A percentile compares a stretch with the other conserved stretches of the same genome.
Conservation (phyloP, 1,140 invertebrate species). For the Drosophila pruinosa region DNA sequence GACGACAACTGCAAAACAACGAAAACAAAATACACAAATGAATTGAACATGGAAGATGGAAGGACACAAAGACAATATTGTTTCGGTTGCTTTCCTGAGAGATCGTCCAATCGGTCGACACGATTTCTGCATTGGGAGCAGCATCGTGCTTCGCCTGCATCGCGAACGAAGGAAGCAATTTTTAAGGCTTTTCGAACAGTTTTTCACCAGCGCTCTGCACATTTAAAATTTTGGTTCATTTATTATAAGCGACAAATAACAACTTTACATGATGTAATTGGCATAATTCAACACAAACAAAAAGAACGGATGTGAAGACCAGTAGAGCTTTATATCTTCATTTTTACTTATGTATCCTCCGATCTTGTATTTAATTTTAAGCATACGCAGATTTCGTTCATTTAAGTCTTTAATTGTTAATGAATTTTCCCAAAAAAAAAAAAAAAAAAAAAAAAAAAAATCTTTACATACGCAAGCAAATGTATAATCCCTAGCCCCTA, state of each 20-base stretch:
- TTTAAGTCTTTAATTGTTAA: not conserved
- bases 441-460: not conserved
- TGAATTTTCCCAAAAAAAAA: not conserved
- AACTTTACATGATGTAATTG: constrained; percentile 5
- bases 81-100: constrained; percentile 25
- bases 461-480: not conserved
- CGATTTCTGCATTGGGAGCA: no score
- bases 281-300: not conserved
- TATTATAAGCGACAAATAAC: constrained; percentile 4
- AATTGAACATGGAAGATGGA: constrained; percentile 11
- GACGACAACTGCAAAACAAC: not conserved
- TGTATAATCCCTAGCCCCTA: not conserved
- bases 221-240: constrained; percentile 15
- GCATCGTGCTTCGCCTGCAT: not conserved
- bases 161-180: no score
- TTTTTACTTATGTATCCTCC: not conserved
- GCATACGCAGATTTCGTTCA: not conserved
- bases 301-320: not conserved
- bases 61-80: constrained; percentile 30
- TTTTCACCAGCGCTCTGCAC: not conserved
- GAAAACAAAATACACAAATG: not conserved
- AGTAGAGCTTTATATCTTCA: not conserved
- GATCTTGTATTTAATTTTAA: constrained; percentile 19
- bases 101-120: no score
- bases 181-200: not conserved